Evolutionary conservation across 2,888 invertebrate species (phyloP), one percentile per base, ranked within the genome.

Genomic region (Melanophora roralis): DNA sequence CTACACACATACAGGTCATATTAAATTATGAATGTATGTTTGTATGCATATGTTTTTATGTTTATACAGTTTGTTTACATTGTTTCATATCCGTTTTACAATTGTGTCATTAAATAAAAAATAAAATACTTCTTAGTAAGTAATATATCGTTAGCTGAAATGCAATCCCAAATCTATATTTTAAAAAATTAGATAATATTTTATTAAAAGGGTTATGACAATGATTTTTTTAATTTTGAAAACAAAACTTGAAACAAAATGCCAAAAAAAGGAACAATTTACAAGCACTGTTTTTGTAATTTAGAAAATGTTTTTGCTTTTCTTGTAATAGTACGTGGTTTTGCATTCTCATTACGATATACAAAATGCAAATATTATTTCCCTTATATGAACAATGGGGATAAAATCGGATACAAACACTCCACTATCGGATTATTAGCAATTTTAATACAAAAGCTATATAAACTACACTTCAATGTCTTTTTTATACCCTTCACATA

Each of bases 341-440:
- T n/a, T n/a, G n/a, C n/a, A n/a, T n/a, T n/a, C n/a, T n/a, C n/a
- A n/a, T n/a, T 67, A 72, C 74, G 72, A 80, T 43, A 80, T 68
- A 76, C 72, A 80, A 80, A 80, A 72, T 64, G 47, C 64, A 75
- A 75, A 67, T 73, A 51, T 76, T 80, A 76, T 77, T 68, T 68
- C 73, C 62, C 59, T 68, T 73, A 73, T 76, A 72, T 80, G 62
- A 49, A 49, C 57, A 76, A 67, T 45, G 74, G 55, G 59, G 45
- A 47, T 40, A 45, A 71, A 71, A 65, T 59, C 65, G 65, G 71
- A 67, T 62, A 36, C 79, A 75, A 65, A 75, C 80, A 73, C 80
- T 76, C 60, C 67, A 76, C 69, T 75, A 79, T 75, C 72, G 40
- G 72, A 80, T 80, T 80, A 80, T 80, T 80, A 80, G 80, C 80